Percentiles rank a stretch among this genome's conserved stretches.
Conservation (phyloP, 2,888 invertebrate species). For the Melanophora roralis region DNA sequence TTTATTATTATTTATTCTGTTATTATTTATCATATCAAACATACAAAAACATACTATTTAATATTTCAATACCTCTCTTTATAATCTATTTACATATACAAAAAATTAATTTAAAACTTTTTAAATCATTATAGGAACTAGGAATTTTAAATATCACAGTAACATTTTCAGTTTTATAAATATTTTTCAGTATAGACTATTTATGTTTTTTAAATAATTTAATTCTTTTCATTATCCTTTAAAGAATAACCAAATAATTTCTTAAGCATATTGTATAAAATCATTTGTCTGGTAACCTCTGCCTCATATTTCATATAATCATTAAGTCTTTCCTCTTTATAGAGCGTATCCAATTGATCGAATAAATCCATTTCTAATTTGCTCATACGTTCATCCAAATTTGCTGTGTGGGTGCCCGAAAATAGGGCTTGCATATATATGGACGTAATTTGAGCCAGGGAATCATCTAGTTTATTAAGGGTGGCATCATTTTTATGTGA, state of each 20-base stretch:
- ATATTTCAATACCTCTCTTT: neutral
- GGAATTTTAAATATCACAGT: conserved; percentile 44
- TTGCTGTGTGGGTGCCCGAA: conserved; percentile 70
- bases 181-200: neutral
- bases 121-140: conserved; percentile 19
- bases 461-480: conserved; percentile 67
- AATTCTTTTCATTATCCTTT: conserved; percentile 61
- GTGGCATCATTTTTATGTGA: conserved; percentile 64
- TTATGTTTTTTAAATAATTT: neutral
- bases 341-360: conserved; percentile 70
- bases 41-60: too few species aligned
- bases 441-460: conserved; percentile 68
- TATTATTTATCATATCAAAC: too few species aligned
- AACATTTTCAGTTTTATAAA: neutral
- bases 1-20: too few species aligned
- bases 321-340: conserved; percentile 68
- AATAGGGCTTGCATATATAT: conserved; percentile 72
- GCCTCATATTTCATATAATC: conserved; percentile 73
- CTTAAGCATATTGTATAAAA: conserved; percentile 72
- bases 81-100: conserved; percentile 1
- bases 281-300: conserved; percentile 73
- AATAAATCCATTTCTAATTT: conserved; percentile 69
- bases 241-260: conserved; percentile 70
- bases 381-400: conserved; percentile 68
- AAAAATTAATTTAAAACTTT: conserved; percentile 37